phyloP scores from a whole-genome alignment of 2,888 invertebrate species.

The Ectemnius lituratus region DNA sequence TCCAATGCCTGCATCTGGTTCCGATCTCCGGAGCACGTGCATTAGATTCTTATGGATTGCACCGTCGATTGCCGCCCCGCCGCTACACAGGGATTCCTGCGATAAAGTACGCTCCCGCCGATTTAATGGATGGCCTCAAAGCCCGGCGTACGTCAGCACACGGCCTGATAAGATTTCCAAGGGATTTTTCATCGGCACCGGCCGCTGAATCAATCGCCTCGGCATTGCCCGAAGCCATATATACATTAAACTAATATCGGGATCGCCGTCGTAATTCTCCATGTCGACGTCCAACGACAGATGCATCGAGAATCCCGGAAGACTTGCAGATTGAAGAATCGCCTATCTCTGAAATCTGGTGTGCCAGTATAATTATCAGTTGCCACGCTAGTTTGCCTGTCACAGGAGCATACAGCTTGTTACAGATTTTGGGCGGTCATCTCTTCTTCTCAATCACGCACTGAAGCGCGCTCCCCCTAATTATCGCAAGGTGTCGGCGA shows the following conservation, averaged over 20 bases:
- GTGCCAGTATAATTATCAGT: too few species aligned
- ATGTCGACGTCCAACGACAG: too few species aligned
- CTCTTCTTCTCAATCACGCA: neutral
- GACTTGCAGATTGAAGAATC: too few species aligned
- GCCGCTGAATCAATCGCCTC: slow-evolving; percentile 2
- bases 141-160: slow-evolving; percentile 35
- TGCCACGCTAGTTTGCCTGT: neutral
- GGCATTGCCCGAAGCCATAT: too few species aligned
- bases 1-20: neutral
- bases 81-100: neutral
- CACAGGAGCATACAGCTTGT: neutral
- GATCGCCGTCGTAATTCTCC: too few species aligned
- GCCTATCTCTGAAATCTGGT: too few species aligned
- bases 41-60: slow-evolving; percentile 50
- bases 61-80: slow-evolving; percentile 22
- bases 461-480: slow-evolving; percentile 32
- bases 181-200: slow-evolving; percentile 44
- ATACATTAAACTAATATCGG: too few species aligned
- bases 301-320: too few species aligned
- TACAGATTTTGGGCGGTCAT: slow-evolving; percentile 1
- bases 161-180: slow-evolving; percentile 48
- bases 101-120: slow-evolving; percentile 42
- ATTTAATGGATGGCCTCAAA: slow-evolving; percentile 57
- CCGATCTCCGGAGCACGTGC: slow-evolving; percentile 39
- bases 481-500: slow-evolving; percentile 50